Evolutionary conservation across 2,113 vertebrate genomes (phyloP).

Genomic region (Podarcis muralis): DNA sequence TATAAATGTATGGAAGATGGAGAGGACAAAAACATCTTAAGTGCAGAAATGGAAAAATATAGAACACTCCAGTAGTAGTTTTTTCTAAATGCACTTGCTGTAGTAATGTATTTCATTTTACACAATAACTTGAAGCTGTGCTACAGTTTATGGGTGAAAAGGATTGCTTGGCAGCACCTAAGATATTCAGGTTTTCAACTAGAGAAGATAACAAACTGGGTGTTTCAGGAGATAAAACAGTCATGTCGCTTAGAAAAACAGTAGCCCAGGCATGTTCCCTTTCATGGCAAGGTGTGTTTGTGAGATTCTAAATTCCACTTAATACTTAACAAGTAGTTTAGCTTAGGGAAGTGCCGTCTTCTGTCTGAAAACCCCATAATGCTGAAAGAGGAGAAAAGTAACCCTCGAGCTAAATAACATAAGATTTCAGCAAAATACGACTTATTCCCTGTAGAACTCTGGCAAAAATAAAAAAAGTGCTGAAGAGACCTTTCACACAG

Average conservation of each 20-base stretch:
- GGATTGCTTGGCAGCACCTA: neutral
- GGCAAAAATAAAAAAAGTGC: neutral
- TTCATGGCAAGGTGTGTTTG: neutral
- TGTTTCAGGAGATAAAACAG: neutral
- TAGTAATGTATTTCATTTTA: neutral
- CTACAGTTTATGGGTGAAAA: neutral
- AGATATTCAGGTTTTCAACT: neutral
- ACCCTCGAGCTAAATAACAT: neutral
- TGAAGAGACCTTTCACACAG: neutral
- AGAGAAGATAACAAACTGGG: conserved; percentile 7
- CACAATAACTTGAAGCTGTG: neutral
- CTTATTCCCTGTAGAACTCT: conserved; percentile 3
- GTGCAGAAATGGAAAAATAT: neutral
- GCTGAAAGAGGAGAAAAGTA: neutral
- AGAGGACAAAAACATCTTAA: neutral
- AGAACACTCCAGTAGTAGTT: neutral
- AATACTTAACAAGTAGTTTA: neutral
- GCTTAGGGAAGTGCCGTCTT: neutral
- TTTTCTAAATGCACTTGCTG: neutral
- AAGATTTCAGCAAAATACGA: neutral
- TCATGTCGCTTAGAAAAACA: neutral
- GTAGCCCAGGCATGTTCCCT: neutral
- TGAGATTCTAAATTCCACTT: conserved; percentile 18
- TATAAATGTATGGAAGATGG: neutral
- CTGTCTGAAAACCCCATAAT: neutral